Percentiles rank a stretch among this genome's conserved stretches.
Evolutionary conservation across 2,888 invertebrate genomes (phyloP).

Genomic region (Drosophila yooni): DNA sequence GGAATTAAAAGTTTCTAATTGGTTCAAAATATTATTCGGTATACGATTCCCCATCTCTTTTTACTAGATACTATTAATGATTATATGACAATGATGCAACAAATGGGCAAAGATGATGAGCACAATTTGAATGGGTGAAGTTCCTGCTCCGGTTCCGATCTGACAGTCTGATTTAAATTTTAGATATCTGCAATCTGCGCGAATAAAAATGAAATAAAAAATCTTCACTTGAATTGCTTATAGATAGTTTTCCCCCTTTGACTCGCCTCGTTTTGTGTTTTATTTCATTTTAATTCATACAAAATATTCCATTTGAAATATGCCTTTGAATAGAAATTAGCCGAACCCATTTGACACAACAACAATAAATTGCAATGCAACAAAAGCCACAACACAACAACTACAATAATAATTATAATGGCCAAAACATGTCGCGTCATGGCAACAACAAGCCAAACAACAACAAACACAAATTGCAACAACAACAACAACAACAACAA

Average conservation of each 20-base stretch:
- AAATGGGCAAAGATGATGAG: background rate
- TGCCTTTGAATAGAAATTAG: slow-evolving; percentile 6
- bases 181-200: background rate
- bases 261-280: background rate
- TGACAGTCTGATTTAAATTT: background rate
- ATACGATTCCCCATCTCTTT: background rate
- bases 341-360: slow-evolving; percentile 26
- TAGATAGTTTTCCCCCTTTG: background rate
- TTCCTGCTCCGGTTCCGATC: background rate
- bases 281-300: background rate
- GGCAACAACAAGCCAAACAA: slow-evolving; percentile 41
- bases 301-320: background rate
- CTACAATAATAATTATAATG: slow-evolving; percentile 57
- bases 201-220: background rate
- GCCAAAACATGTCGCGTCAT: slow-evolving; percentile 70
- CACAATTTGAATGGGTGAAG: background rate
- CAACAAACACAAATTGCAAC: slow-evolving; percentile 25
- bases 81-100: background rate
- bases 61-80: background rate
- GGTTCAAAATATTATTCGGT: too few relatives aligned
- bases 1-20: background rate
- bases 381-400: background rate
- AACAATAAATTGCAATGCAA: slow-evolving; percentile 55
- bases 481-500: slow-evolving; percentile 8
- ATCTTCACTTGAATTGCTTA: background rate